phyloP scores from a whole-genome alignment of 1,140 invertebrate genomes.

The Zaprionus camerounensis region DNA sequence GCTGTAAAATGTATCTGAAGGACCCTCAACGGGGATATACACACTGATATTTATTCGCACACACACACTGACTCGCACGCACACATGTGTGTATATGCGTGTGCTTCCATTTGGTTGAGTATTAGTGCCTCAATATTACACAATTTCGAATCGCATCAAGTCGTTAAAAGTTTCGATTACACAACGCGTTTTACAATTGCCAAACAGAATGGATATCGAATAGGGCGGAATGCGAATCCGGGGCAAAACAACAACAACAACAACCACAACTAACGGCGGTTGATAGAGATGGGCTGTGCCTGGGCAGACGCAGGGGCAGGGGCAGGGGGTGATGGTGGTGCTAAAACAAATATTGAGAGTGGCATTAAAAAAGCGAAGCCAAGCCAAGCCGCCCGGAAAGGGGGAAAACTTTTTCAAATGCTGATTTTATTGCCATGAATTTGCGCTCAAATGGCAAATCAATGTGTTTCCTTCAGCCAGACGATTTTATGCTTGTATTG shows the following conservation, averaged over 20 bases:
- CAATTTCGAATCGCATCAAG: slow-evolving; percentile 82
- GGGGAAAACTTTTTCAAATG: slow-evolving; percentile 56
- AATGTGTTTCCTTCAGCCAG: slow-evolving; percentile 77
- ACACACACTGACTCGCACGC: slow-evolving; percentile 1
- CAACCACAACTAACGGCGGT: slow-evolving; percentile 42
- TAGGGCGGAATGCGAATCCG: slow-evolving; percentile 22
- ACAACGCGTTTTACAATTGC: slow-evolving; percentile 80
- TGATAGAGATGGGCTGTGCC: neutral
- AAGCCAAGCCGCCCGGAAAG: neutral
- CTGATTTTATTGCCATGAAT: slow-evolving; percentile 80
- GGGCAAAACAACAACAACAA: slow-evolving; percentile 8
- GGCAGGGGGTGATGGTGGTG: slow-evolving; percentile 40
- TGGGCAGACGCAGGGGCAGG: neutral
- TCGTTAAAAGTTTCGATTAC: slow-evolving; percentile 82
- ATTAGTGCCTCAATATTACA: slow-evolving; percentile 79
- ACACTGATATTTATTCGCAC: slow-evolving; percentile 50
- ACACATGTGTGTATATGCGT: slow-evolving; percentile 21
- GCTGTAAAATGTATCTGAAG: slow-evolving; percentile 72
- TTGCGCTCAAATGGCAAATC: slow-evolving; percentile 80
- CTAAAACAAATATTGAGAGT: slow-evolving; percentile 81
- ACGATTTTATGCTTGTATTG: slow-evolving; percentile 71
- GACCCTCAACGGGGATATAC: slow-evolving; percentile 55
- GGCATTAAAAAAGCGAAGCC: slow-evolving; percentile 67
- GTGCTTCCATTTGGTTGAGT: slow-evolving; percentile 55
- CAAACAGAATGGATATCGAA: slow-evolving; percentile 34